phyloP scores from a whole-genome alignment of 2,797 vertebrate genomes.

The Lerista edwardsae region DNA sequence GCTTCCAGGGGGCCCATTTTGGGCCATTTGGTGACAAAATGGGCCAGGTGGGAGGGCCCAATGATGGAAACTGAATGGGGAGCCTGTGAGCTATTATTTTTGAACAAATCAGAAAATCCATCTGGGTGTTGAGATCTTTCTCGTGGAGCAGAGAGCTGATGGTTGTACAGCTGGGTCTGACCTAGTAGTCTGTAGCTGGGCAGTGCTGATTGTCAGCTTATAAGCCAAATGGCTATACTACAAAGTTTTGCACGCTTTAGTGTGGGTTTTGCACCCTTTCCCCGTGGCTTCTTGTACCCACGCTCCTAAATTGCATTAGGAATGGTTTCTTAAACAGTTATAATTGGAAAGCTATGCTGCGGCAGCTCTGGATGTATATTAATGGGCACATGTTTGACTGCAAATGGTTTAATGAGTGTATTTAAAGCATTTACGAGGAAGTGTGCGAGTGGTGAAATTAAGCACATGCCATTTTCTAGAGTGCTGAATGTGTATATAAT shows the following conservation, averaged over 20 bases:
- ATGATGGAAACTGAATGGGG: too few species aligned
- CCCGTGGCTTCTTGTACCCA: neutral
- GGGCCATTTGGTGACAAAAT: too few species aligned
- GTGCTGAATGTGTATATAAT: neutral
- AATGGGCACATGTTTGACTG: slow-evolving; percentile 10
- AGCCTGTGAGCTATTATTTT: neutral
- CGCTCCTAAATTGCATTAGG: slow-evolving; percentile 12
- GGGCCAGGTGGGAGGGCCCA: too few species aligned
- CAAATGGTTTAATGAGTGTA: slow-evolving; percentile 26
- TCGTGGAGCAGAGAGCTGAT: neutral
- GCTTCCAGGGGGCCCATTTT: too few species aligned
- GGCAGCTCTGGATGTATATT: slow-evolving; percentile 5
- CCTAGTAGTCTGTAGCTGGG: neutral
- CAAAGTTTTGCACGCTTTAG: neutral
- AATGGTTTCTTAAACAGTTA: slow-evolving; percentile 24
- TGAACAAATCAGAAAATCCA: neutral
- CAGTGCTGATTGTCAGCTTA: neutral
- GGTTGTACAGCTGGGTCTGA: neutral
- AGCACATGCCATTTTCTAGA: slow-evolving; percentile 5
- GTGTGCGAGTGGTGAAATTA: neutral
- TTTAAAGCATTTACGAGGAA: slow-evolving; percentile 22
- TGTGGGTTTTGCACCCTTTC: neutral
- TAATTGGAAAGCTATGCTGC: slow-evolving; percentile 7
- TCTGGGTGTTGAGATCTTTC: neutral
- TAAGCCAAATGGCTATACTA: neutral